A percentile compares a stretch with the other conserved stretches of the same genome.
phyloP scores from a whole-genome alignment of 2,888 invertebrate genomes.

The Andrena flavipes region DNA sequence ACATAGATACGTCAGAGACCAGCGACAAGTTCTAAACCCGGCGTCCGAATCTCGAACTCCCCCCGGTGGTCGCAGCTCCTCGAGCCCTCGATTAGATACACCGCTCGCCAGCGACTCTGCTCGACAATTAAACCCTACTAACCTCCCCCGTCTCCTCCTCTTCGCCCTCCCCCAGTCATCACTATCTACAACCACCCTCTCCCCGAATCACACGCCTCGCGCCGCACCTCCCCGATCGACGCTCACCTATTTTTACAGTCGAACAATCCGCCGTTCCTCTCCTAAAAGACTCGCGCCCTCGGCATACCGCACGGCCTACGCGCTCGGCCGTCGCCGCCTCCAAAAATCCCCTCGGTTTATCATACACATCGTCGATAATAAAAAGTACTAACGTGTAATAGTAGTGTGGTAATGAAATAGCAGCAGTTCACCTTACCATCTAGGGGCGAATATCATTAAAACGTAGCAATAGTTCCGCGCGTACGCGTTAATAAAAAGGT shows the following conservation, averaged over 20 bases:
- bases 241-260: background rate
- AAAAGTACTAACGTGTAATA: slow-evolving; percentile 62
- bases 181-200: background rate
- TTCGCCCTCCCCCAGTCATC: too few species aligned
- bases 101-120: slow-evolving; percentile 1
- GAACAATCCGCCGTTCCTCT: background rate
- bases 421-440: slow-evolving; percentile 61
- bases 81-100: background rate
- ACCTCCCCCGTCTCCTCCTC: background rate
- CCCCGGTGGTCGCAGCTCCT: background rate
- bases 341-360: background rate
- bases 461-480: slow-evolving; percentile 53
- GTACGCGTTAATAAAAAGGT: slow-evolving; percentile 69
- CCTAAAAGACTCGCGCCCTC: background rate
- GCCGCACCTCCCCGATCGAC: background rate
- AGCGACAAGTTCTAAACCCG: slow-evolving; percentile 50
- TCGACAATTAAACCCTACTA: slow-evolving; percentile 2
- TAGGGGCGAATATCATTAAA: slow-evolving; percentile 54
- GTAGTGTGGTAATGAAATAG: slow-evolving; percentile 57
- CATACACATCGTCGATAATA: slow-evolving; percentile 58
- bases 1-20: slow-evolving; percentile 48
- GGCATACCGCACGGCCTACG: background rate
- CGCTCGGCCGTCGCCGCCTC: background rate
- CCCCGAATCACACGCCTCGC: background rate
- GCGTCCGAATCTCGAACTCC: slow-evolving; percentile 2